Base-by-base conservation (phyloP, 37 sponge, comb jelly and placozoan genomes). In the Petrosia ficiformis region DNA sequence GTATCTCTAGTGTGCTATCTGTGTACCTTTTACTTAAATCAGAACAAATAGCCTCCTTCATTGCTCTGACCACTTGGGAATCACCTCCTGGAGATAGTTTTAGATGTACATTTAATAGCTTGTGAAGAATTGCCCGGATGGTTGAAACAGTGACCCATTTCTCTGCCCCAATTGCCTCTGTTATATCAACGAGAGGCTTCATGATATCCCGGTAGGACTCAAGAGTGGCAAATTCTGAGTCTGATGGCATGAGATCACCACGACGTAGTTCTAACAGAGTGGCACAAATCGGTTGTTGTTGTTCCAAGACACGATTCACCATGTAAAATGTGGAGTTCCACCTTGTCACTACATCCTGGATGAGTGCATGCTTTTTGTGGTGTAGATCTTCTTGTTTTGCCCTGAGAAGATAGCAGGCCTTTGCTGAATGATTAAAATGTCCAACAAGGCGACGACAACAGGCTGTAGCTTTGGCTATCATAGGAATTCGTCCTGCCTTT, bases 251-350 rank as follows among this genome's bases (percentile, higher is more conserved):
- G 25, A 76, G 82, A 60, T 75, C 82, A 21, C 48, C 52, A 30
- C 61, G 73, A 3, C 38, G 26, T 25, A 81, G 42, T 24, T 60
- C 75, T 25, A 67, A 36, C 21, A 78, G 79, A 28, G 79, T 37
- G 3, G 79, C 68, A 67, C 70, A 78, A 36, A 74, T 19, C 3
- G 79, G 70, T 26, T 78, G 70, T 34, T 78, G 70, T 40, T 81
- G 82, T 21, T 29, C 65, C 8, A 81, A 33, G 5, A 81, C 40
- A 3, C 75, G 36, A 60, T 76, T 44, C 22, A 76, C 33, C 82
- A 81, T 77, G 10, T 81, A 76, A 61, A 39, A 81, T 22, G 74
- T 35, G 24, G 82, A 76, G 43, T 76, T 75, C 82, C 75, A 81
- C 44, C 75, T 54, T 3, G 75, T 75, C 30, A 31, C 42, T 38